Percentiles rank a stretch among this genome's conserved stretches.
phyloP scores from a whole-genome alignment of 1,140 invertebrate genomes.

The Drosophila tropicalis region DNA sequence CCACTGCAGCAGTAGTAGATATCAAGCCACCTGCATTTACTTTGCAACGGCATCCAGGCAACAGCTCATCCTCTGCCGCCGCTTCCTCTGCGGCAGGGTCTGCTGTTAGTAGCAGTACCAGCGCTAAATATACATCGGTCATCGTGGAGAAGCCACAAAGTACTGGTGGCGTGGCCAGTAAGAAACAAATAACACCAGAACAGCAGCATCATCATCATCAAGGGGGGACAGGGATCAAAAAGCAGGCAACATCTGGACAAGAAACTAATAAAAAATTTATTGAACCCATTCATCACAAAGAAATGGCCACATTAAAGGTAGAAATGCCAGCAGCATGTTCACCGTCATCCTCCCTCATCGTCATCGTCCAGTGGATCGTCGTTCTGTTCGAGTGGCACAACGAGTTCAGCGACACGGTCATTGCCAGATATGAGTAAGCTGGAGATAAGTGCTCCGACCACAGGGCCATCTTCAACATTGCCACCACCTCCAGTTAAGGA shows the following conservation, averaged over 20 bases:
- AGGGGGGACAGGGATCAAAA: conserved; percentile 12
- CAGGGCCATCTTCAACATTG: background rate
- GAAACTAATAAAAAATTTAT: conserved; percentile 58
- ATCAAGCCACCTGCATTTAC: conserved; percentile 50
- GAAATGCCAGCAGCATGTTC: conserved; percentile 76
- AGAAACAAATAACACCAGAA: background rate
- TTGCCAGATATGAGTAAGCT: conserved; percentile 80
- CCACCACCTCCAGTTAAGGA: conserved; percentile 37
- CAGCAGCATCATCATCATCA: conserved; percentile 5
- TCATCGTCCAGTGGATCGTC: conserved; percentile 65
- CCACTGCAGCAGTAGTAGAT: conserved; percentile 15
- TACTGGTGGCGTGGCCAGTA: conserved; percentile 20
- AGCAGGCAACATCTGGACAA: conserved; percentile 23
- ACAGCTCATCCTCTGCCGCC: conserved; percentile 12
- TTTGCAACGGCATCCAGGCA: conserved; percentile 52
- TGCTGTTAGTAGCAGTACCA: conserved; percentile 1
- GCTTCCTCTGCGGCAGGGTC: conserved; percentile 4
- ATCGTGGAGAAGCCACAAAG: conserved; percentile 71
- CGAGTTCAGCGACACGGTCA: conserved; percentile 65
- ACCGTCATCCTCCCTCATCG: conserved; percentile 60
- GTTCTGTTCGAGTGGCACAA: conserved; percentile 57
- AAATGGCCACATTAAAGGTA: conserved; percentile 63
- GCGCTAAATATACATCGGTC: conserved; percentile 67
- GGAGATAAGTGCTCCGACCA: conserved; percentile 60
- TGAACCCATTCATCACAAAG: conserved; percentile 58